Conservation (phyloP, 2,113 vertebrate genomes). For the Ceratotherium simum region DNA sequence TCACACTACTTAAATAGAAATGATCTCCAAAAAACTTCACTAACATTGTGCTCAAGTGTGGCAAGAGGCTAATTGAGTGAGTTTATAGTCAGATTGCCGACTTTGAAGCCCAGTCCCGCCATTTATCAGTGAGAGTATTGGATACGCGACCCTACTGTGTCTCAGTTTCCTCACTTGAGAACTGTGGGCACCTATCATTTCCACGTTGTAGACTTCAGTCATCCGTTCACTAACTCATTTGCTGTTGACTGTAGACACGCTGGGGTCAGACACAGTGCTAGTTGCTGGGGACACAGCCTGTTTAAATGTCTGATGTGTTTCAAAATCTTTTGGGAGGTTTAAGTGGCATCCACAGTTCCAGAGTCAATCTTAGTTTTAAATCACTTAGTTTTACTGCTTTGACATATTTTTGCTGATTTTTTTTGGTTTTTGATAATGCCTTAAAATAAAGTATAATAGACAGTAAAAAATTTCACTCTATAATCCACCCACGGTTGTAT, state of each 20-base stretch:
- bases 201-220: background rate
- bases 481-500: background rate
- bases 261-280: background rate
- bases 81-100: background rate
- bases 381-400: background rate
- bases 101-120: background rate
- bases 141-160: background rate
- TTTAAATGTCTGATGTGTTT: background rate
- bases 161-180: background rate
- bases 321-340: background rate
- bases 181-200: background rate
- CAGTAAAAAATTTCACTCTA: background rate
- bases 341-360: background rate
- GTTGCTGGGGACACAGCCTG: background rate
- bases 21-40: background rate
- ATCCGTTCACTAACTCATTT: background rate
- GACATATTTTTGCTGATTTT: background rate
- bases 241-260: background rate
- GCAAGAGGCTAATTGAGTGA: background rate
- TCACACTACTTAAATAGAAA: background rate
- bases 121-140: background rate
- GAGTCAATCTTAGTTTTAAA: background rate
- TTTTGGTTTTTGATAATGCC: background rate
- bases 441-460: background rate
- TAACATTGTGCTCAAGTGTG: background rate